Conservation (phyloP, 2,113 vertebrate species). For the Capra hircus region DNA sequence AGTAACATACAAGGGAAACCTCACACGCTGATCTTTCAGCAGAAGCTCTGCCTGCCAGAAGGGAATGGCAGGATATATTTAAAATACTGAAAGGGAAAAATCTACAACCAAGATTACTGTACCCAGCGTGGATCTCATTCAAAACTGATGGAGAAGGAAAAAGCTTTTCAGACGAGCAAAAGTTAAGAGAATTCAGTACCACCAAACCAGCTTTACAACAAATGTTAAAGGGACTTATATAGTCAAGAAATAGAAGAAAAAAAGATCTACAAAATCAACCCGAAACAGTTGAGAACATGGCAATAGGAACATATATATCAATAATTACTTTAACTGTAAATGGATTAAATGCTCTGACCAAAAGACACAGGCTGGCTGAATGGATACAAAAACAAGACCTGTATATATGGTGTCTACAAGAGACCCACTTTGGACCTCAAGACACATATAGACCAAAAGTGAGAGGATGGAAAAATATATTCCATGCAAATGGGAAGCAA, state of each 20-base stretch:
- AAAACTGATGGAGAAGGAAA: neutral
- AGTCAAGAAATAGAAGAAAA: neutral
- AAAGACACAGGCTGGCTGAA: neutral
- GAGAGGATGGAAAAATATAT: neutral
- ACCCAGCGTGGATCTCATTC: neutral
- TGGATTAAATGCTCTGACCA: neutral
- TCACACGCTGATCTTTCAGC: neutral
- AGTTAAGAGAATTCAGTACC: neutral
- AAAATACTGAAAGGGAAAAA: neutral
- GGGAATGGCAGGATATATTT: neutral
- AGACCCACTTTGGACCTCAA: neutral
- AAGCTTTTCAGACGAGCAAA: neutral
- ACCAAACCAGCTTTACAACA: neutral
- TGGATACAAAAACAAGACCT: neutral
- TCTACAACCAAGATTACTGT: neutral
- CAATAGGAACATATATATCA: neutral
- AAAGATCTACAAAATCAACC: neutral
- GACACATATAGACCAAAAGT: neutral
- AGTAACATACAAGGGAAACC: neutral
- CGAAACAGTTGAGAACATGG: neutral
- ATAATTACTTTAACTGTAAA: neutral
- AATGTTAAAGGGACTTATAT: neutral
- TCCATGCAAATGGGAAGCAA: neutral
- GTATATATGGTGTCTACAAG: neutral
- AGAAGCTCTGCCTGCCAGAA: neutral